Conservation (phyloP, 2,797 vertebrate genomes). For the Rhodeus uyekii region DNA sequence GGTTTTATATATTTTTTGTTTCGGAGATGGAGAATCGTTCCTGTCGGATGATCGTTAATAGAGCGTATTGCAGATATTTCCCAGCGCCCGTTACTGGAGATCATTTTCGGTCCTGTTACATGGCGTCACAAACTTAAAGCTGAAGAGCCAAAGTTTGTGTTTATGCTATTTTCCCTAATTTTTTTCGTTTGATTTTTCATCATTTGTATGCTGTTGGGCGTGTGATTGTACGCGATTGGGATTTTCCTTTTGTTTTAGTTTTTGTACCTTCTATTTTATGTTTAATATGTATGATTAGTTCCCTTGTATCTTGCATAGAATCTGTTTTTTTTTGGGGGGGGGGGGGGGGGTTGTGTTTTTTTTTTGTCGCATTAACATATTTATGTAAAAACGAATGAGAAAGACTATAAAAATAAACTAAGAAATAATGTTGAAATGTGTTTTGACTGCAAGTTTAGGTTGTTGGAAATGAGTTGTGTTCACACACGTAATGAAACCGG, state of each 20-base stretch:
- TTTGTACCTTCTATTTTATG: not conserved
- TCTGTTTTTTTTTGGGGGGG: not conserved
- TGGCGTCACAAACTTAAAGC: not conserved
- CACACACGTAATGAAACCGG: not conserved
- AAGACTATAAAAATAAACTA: not conserved
- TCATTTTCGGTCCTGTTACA: conserved; percentile 40
- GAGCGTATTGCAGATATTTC: not conserved
- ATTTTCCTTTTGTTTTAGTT: not conserved
- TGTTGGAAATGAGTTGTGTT: not conserved
- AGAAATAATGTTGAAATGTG: not conserved
- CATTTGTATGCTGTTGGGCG: not conserved
- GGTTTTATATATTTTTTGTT: conserved; percentile 11
- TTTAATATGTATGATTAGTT: not conserved
- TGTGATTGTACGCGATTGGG: too few relatives aligned
- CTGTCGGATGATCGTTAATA: not conserved
- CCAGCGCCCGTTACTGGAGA: not conserved
- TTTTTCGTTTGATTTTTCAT: not conserved
- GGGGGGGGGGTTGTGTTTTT: too few relatives aligned
- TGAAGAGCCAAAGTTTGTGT: not conserved
- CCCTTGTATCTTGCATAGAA: not conserved
- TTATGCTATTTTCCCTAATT: not conserved
- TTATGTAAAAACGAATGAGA: not conserved
- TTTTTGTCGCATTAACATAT: not conserved
- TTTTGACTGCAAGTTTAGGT: not conserved
- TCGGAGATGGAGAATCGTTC: not conserved